Conservation (phyloP, 1,140 invertebrate species). For the Himalopsyche phryganea region DNA sequence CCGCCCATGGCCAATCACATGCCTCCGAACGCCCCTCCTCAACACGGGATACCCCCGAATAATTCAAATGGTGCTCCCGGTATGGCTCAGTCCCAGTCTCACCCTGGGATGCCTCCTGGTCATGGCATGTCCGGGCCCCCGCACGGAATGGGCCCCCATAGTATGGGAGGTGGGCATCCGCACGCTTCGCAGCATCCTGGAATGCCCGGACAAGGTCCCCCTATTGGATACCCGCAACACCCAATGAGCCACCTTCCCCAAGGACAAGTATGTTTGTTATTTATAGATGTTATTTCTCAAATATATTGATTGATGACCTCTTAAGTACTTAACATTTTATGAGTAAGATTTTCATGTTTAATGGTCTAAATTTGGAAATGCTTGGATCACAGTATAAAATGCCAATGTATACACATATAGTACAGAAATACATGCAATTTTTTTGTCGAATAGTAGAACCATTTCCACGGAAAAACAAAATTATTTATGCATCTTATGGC, state of each 20-base stretch:
- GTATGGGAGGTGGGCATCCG: neutral
- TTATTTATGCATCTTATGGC: too few relatives aligned
- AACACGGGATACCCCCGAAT: neutral
- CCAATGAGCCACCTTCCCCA: constrained; percentile 49
- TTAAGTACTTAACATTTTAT: neutral
- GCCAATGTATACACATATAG: too few relatives aligned
- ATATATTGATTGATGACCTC: neutral
- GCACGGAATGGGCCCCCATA: constrained; percentile 43
- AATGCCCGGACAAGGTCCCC: constrained; percentile 50
- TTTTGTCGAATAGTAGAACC: too few relatives aligned
- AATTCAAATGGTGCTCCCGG: neutral
- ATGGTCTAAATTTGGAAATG: too few relatives aligned
- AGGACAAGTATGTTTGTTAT: constrained; percentile 40
- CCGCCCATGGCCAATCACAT: constrained; percentile 30
- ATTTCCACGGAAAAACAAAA: too few relatives aligned
- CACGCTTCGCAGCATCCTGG: constrained; percentile 47
- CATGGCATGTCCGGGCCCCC: constrained; percentile 35
- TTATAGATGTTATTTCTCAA: neutral
- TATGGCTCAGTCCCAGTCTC: neutral
- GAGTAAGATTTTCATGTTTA: too few relatives aligned
- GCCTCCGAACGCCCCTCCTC: constrained; percentile 8
- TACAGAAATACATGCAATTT: too few relatives aligned
- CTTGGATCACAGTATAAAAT: too few relatives aligned
- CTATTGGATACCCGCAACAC: constrained; percentile 55
- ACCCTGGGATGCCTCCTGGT: neutral